These are phyloP conservation scores for Aphis craccivora DNA, from an alignment of 1,140 invertebrate genomes.

Conservation along the genomic window DNA sequence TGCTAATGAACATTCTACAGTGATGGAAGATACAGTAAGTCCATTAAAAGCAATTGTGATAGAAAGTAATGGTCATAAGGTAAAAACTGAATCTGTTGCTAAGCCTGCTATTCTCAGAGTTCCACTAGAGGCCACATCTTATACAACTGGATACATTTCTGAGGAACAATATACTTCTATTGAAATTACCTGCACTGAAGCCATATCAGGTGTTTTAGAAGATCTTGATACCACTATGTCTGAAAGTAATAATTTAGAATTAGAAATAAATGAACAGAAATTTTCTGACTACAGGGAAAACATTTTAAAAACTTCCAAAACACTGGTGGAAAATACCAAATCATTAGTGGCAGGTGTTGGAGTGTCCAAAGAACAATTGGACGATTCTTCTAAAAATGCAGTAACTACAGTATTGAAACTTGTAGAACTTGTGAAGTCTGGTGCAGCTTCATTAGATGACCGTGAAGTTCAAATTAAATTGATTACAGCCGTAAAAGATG, in stretches of 20 bases:
- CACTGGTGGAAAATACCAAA: slow-evolving; percentile 98
- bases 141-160: slow-evolving; percentile 45
- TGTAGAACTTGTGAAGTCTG: slow-evolving; percentile 95
- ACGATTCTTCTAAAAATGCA: slow-evolving; percentile 94
- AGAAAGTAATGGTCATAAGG: slow-evolving; percentile 80
- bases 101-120: slow-evolving; percentile 91
- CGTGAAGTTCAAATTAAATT: slow-evolving; percentile 97
- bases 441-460: slow-evolving; percentile 93
- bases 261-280: slow-evolving; percentile 88
- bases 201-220: slow-evolving; percentile 96
- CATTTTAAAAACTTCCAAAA: slow-evolving; percentile 97
- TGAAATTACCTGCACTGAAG: slow-evolving; percentile 66
- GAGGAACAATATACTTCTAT: slow-evolving; percentile 55
- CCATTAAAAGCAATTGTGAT: slow-evolving; percentile 91
- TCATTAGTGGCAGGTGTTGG: slow-evolving; percentile 93
- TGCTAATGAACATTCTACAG: slow-evolving; percentile 96
- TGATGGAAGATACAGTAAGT: slow-evolving; percentile 96
- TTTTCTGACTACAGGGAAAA: slow-evolving; percentile 94
- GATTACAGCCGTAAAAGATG: slow-evolving; percentile 97
- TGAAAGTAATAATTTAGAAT: slow-evolving; percentile 98
- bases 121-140: slow-evolving; percentile 28
- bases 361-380: slow-evolving; percentile 94
- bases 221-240: slow-evolving; percentile 99
- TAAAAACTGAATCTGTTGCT: slow-evolving; percentile 87
- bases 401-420: slow-evolving; percentile 96